Percentiles rank a stretch among this genome's conserved stretches.
Conservation (phyloP, 2,888 invertebrate species). For the Aphrophora alni region DNA sequence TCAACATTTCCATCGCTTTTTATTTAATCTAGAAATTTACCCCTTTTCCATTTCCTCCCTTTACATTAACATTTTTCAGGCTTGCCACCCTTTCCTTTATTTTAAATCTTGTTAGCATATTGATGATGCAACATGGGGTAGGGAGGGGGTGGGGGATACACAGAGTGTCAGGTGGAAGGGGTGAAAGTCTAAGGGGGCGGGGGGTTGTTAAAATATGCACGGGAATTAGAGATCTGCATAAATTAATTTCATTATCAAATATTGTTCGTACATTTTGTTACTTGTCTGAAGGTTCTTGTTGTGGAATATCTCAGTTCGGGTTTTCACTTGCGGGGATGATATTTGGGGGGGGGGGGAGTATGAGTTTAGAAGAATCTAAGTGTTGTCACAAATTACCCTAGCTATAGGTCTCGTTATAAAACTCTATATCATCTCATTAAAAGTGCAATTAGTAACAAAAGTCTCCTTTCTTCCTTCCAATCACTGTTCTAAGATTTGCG, state of each 20-base stretch:
- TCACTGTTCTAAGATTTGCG: no score
- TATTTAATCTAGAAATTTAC: conserved; percentile 35
- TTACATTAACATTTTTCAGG: conserved; percentile 39
- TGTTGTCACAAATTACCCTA: no score
- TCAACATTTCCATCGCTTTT: conserved; percentile 10
- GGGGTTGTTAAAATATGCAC: conserved; percentile 38
- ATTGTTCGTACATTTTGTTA: conserved; percentile 28
- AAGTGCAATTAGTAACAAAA: no score
- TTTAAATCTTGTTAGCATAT: conserved; percentile 37
- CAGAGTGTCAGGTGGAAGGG: no score
- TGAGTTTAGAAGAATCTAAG: no score
- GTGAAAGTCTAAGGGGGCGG: conserved; percentile 18
- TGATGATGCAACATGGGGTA: conserved; percentile 21
- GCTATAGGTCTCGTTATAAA: no score
- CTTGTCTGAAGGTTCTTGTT: not conserved
- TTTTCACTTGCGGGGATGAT: no score
- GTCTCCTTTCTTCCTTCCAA: no score
- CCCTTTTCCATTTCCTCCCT: not conserved
- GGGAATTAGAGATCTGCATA: conserved; percentile 40
- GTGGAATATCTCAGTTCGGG: not conserved
- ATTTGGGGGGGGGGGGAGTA: no score
- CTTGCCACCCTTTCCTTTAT: conserved; percentile 32
- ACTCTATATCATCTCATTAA: no score
- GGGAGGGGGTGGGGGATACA: no score
- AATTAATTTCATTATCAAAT: conserved; percentile 42